Base-by-base conservation (phyloP, 2,797 vertebrate species). In the Ammospiza maritima region DNA sequence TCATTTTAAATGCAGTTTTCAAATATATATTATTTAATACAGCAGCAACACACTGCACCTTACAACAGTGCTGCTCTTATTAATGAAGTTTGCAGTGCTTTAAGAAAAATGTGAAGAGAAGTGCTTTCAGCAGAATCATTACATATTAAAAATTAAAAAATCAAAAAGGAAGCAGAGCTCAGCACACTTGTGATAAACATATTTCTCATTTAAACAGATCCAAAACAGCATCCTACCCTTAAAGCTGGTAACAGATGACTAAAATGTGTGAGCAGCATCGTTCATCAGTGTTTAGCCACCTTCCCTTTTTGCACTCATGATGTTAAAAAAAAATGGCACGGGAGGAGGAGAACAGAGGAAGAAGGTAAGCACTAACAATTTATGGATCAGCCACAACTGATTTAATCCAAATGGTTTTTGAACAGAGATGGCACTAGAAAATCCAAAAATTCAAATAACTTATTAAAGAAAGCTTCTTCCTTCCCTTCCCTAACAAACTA, bases 1-100 rank as follows among this genome's bases (percentile, higher is more conserved):
- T 71, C 30, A 78, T 86, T 96, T 94, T 66, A 94, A 96, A 95
- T 80, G 89, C 53, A 62, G 88, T 94, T 96, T 93, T 82, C 82
- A 90, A 89, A 92, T 89, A 96, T 75, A 65, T 92, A 92, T 94
- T 93, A 96, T 96, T 94, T 94, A 97, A 97, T 67, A 84, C 29
- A 91, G 61, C 58, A 85, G 75, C 77, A 95, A 91, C 61, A 44
- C 71, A 72, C 8, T 57, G 69, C 74, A 87, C 60, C 72, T 74
- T 82, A 78, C 88, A 94, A 85, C 53, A 79, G 69, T 69, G 76
- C 65, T 88, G 91, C 40, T 64, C 38, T 73, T 53, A 90, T 61
- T 86, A 79, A 89, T 58, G 86, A 94, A 91, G n/a, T 21, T 51
- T 62, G 78, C 48, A 69, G 32, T n/a, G 78, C 74, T 85, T 91